Percentiles rank a stretch among this genome's conserved stretches.
Conservation (phyloP, 2,888 invertebrate species). For the Coleophora deauratella region DNA sequence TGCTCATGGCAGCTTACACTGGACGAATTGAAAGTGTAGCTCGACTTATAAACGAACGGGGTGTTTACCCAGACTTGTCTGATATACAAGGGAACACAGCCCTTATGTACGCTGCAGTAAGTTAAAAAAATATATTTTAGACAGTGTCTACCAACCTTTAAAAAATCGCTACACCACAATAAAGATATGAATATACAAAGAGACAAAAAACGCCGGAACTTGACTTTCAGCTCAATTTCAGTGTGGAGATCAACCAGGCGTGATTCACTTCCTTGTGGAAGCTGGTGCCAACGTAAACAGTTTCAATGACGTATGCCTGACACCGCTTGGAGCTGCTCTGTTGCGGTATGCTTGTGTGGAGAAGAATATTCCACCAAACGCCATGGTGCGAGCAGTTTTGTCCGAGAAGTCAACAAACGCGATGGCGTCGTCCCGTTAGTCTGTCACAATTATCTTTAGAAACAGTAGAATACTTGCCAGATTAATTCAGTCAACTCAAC, state of each 20-base stretch:
- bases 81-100: conserved; percentile 71
- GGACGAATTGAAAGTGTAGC: conserved; percentile 40
- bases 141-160: not conserved
- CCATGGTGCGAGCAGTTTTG: conserved; percentile 35
- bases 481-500: no score
- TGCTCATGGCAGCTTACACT: conserved; percentile 51
- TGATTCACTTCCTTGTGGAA: conserved; percentile 56
- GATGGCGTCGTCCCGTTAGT: no score
- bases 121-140: conserved; percentile 17
- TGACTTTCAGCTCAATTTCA: conserved; percentile 18
- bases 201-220: no score
- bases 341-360: conserved; percentile 43
- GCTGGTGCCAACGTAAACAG: conserved; percentile 66
- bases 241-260: conserved; percentile 45
- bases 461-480: no score
- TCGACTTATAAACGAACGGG: conserved; percentile 42
- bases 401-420: conserved; percentile 13
- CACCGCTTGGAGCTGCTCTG: conserved; percentile 58
- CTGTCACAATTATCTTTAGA: no score
- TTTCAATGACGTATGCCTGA: conserved; percentile 71
- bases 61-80: conserved; percentile 61
- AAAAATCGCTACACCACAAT: no score
- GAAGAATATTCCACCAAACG: conserved; percentile 28
- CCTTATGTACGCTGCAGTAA: conserved; percentile 68
- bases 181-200: no score